Conservation (phyloP, 2,113 vertebrate species). For the Protomyctophum bolini region DNA sequence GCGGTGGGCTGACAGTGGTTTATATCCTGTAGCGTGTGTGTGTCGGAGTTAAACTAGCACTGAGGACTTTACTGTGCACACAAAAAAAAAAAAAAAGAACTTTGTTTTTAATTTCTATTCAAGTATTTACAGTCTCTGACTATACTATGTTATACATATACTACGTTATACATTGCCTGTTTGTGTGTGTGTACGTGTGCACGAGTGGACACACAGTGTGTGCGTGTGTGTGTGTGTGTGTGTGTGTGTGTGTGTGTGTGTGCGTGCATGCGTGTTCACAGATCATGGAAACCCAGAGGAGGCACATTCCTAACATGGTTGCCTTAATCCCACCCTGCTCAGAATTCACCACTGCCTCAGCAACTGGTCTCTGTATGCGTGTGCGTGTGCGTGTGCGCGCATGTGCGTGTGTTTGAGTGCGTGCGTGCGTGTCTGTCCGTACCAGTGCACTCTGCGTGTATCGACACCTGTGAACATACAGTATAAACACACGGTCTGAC, state of each 20-base stretch:
- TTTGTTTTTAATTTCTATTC: no score
- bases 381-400: not conserved
- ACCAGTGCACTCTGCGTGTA: constrained; percentile 7
- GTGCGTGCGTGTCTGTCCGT: not conserved
- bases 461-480: not conserved
- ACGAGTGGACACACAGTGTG: not conserved
- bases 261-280: not conserved
- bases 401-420: not conserved
- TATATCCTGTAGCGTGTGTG: constrained; percentile 21
- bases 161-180: not conserved
- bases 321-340: constrained; percentile 39
- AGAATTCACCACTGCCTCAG: constrained; percentile 14
- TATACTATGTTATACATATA: no score
- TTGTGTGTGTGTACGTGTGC: not conserved
- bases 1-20: constrained; percentile 23
- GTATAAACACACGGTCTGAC: no score
- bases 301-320: constrained; percentile 51
- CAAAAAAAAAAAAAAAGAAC: no score
- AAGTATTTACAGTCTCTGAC: no score
- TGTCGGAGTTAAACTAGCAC: not conserved
- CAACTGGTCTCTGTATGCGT: not conserved
- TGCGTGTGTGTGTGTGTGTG: not conserved
- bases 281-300: constrained; percentile 23
- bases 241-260: constrained; percentile 6
- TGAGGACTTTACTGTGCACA: no score